Conservation (phyloP, 2,888 invertebrate species). For the Gisinianus flammeolus region DNA sequence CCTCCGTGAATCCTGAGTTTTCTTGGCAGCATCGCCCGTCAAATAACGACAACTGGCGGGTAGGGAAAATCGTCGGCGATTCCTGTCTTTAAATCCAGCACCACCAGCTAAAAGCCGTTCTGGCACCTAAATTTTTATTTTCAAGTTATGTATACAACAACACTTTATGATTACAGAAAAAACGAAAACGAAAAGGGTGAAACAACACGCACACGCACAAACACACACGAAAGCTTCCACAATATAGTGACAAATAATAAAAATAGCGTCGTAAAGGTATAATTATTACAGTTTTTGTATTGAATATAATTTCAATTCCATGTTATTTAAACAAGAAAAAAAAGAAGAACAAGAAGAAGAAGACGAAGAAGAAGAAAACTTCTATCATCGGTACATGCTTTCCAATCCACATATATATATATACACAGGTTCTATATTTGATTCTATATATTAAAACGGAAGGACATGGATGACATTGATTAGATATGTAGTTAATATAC, state of each 20-base stretch:
- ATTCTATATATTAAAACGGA: too few species aligned
- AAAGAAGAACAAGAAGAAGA: too few species aligned
- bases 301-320: too few species aligned
- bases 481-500: conserved; percentile 39
- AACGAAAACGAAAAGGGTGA: not conserved
- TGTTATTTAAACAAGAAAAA: too few species aligned
- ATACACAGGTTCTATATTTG: too few species aligned
- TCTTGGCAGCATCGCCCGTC: conserved; percentile 59
- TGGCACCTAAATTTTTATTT: conserved; percentile 58
- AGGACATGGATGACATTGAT: too few species aligned
- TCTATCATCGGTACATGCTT: too few species aligned
- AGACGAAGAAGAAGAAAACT: too few species aligned
- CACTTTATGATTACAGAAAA: conserved; percentile 4
- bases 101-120: conserved; percentile 60
- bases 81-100: conserved; percentile 61
- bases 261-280: too few species aligned
- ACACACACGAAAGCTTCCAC: conserved; percentile 1
- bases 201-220: not conserved
- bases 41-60: conserved; percentile 60
- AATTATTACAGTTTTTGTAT: too few species aligned
- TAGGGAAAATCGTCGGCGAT: conserved; percentile 61
- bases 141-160: conserved; percentile 34
- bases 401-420: too few species aligned
- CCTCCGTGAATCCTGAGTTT: conserved; percentile 59
- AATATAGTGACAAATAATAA: not conserved